Evolutionary conservation across 1,140 invertebrate genomes (phyloP).

Genomic region (Heliothis subflexa): DNA sequence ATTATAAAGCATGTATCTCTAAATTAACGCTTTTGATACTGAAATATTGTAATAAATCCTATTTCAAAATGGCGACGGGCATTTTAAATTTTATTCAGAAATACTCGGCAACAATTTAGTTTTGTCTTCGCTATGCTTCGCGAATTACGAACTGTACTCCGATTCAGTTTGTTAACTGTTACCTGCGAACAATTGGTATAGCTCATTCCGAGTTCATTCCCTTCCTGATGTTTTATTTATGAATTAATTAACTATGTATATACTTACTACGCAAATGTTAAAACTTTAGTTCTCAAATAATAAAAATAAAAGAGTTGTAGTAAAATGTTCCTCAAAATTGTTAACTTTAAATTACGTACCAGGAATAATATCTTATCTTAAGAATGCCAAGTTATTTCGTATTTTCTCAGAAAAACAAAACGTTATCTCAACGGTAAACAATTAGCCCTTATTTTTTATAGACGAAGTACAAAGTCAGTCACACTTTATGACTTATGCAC

Average conservation of each 20-base stretch:
- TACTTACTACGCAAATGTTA: too few species aligned
- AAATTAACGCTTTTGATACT: too few species aligned
- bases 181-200: constrained; percentile 14
- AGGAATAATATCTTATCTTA: neutral
- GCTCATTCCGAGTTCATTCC: constrained; percentile 19
- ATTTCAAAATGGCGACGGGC: too few species aligned
- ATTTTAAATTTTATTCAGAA: neutral
- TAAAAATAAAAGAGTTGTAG: too few species aligned
- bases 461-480: too few species aligned
- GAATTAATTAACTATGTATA: neutral
- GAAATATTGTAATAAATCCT: too few species aligned
- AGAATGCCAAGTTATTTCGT: neutral
- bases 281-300: too few species aligned
- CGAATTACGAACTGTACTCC: constrained; percentile 29
- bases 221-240: neutral
- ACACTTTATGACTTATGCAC: too few species aligned
- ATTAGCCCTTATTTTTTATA: neutral
- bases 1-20: too few species aligned
- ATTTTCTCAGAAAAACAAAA: neutral
- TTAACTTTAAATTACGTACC: neutral
- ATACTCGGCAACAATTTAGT: constrained; percentile 4
- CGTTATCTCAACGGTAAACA: neutral
- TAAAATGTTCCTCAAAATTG: neutral
- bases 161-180: constrained; percentile 28
- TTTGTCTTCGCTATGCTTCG: constrained; percentile 31